Evolutionary conservation across 2,888 invertebrate genomes (phyloP).

Genomic region (Podabrus alpinus): DNA sequence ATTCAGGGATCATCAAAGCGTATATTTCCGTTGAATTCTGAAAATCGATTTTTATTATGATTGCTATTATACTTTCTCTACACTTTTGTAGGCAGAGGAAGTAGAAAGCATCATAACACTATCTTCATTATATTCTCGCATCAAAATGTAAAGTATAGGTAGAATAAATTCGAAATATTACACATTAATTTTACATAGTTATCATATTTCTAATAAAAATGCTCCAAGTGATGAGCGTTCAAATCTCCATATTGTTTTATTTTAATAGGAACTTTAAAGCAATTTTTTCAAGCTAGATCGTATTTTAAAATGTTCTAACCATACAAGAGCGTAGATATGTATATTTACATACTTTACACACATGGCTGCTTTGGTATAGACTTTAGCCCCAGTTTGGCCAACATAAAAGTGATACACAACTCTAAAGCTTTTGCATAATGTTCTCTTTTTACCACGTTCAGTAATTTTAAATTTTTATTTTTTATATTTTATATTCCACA

Average conservation of each 20-base stretch:
- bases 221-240: neutral
- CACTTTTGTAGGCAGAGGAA: neutral
- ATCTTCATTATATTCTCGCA: neutral
- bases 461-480: conserved; percentile 28
- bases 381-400: conserved; percentile 47
- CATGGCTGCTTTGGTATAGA: conserved; percentile 47
- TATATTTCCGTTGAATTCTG: neutral
- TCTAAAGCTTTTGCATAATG: conserved; percentile 46
- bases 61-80: neutral
- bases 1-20: neutral
- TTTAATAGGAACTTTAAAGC: conserved; percentile 23
- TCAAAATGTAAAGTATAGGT: neutral
- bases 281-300: conserved; percentile 24
- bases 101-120: neutral
- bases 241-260: conserved; percentile 6
- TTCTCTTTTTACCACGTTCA: conserved; percentile 25
- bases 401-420: conserved; percentile 51
- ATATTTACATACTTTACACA: conserved; percentile 52
- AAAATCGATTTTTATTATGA: neutral
- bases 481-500: conserved; percentile 10
- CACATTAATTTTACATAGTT: neutral
- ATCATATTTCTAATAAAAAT: neutral
- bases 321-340: conserved; percentile 43
- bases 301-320: conserved; percentile 29
- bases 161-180: neutral